These are phyloP conservation scores for Germaria angustata DNA, from an alignment of 2,888 invertebrate species.

Conservation along the genomic window DNA sequence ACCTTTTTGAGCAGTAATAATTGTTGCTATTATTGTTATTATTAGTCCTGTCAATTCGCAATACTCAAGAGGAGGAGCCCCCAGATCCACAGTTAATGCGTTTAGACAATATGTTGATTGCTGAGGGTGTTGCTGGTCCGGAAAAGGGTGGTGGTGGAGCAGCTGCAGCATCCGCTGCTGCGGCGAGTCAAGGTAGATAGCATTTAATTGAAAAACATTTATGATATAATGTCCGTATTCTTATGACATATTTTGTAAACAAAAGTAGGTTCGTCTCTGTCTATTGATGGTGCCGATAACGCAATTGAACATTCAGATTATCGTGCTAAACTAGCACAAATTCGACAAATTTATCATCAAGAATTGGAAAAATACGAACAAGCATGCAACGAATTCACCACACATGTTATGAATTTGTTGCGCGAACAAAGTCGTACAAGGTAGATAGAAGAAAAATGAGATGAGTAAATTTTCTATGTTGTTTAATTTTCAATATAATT, in stretches of 20 bases:
- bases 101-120: slow-evolving; percentile 98
- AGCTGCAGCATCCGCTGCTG: slow-evolving; percentile 93
- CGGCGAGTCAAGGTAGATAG: slow-evolving; percentile 86
- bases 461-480: not conserved
- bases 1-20: not conserved
- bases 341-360: slow-evolving; percentile 99
- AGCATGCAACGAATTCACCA: slow-evolving; percentile 99
- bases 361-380: slow-evolving; percentile 99
- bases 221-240: not conserved
- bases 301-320: slow-evolving; percentile 99
- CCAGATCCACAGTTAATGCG: slow-evolving; percentile 99
- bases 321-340: slow-evolving; percentile 98
- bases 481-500: not conserved
- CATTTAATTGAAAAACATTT: not conserved
- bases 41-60: slow-evolving; percentile 93
- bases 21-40: not conserved
- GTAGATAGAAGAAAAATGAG: slow-evolving; percentile 66
- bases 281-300: slow-evolving; percentile 86
- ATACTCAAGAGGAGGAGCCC: slow-evolving; percentile 98
- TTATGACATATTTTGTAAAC: not conserved
- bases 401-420: slow-evolving; percentile 99
- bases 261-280: slow-evolving; percentile 76
- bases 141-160: slow-evolving; percentile 95
- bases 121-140: slow-evolving; percentile 98
- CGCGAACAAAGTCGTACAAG: slow-evolving; percentile 96